Evolutionary conservation across 2,888 invertebrate genomes (phyloP).

Genomic region (Acrocera orbiculus): DNA sequence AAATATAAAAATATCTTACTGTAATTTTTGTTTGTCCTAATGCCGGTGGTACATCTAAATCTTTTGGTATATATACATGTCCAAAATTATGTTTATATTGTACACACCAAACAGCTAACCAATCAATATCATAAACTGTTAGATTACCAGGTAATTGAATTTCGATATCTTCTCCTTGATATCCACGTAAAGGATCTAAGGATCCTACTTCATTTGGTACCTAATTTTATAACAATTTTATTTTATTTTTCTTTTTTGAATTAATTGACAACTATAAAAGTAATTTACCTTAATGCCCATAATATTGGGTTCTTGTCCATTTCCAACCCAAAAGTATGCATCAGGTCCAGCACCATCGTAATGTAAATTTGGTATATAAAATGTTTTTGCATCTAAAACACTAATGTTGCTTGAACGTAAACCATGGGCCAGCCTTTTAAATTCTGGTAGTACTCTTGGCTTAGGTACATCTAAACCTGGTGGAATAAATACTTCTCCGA

Average conservation of each 20-base stretch:
- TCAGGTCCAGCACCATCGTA: conserved; percentile 86
- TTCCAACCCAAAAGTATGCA: conserved; percentile 91
- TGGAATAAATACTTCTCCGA: conserved; percentile 69
- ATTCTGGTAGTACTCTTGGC: conserved; percentile 65
- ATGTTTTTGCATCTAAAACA: conserved; percentile 77
- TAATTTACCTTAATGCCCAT: conserved; percentile 55
- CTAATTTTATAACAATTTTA: conserved; percentile 20
- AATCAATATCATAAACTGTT: conserved; percentile 80
- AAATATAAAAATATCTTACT: conserved; percentile 39
- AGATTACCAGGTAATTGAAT: conserved; percentile 68
- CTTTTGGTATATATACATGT: conserved; percentile 70
- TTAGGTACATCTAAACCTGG: conserved; percentile 59
- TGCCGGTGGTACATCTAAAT: conserved; percentile 78
- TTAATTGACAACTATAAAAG: too few species aligned
- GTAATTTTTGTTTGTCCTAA: conserved; percentile 80
- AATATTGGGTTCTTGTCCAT: conserved; percentile 60
- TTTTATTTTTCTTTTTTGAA: too few species aligned
- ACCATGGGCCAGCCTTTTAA: conserved; percentile 73
- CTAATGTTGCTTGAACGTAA: conserved; percentile 81
- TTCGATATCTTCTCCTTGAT: conserved; percentile 83
- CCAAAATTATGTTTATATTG: conserved; percentile 79
- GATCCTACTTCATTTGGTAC: conserved; percentile 82
- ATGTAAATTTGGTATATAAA: conserved; percentile 80
- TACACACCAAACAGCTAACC: conserved; percentile 86
- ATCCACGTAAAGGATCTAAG: conserved; percentile 59